phyloP scores from a whole-genome alignment of 2,888 invertebrate species.

The Phoenoteleia sp. region DNA sequence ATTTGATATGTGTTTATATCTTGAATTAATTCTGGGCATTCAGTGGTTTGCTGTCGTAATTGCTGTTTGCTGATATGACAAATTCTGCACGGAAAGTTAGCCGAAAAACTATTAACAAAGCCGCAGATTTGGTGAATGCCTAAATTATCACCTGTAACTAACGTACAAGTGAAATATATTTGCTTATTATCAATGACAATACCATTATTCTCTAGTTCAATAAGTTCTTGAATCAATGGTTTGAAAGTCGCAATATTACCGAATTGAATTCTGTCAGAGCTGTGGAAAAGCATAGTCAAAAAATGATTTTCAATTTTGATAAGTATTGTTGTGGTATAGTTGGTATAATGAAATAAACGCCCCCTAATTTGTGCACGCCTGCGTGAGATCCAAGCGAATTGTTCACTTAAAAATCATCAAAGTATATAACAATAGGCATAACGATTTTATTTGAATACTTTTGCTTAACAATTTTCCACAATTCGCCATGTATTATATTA shows the following conservation, averaged over 20 bases:
- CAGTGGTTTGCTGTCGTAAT: conserved; percentile 2
- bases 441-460: conserved; percentile 35
- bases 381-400: conserved; percentile 64
- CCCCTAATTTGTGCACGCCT: conserved; percentile 61
- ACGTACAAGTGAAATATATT: conserved; percentile 18
- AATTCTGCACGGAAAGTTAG: conserved; percentile 37
- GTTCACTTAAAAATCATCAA: conserved; percentile 34
- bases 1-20: neutral
- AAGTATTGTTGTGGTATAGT: conserved; percentile 27
- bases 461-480: conserved; percentile 1
- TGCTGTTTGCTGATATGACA: neutral
- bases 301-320: conserved; percentile 25
- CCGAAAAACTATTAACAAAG: conserved; percentile 11
- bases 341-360: conserved; percentile 41
- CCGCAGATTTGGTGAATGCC: conserved; percentile 39
- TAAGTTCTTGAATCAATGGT: conserved; percentile 37
- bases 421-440: conserved; percentile 25
- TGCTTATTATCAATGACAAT: conserved; percentile 14
- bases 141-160: conserved; percentile 38
- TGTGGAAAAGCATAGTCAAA: conserved; percentile 26
- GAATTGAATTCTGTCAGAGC: neutral
- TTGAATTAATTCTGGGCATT: neutral
- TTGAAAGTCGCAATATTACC: conserved; percentile 20
- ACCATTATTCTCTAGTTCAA: neutral
- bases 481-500: conserved; percentile 39